Evolutionary conservation across 2,888 invertebrate species (phyloP), one percentile per base, ranked within the genome.

Genomic region (Hydropsyche betteni): DNA sequence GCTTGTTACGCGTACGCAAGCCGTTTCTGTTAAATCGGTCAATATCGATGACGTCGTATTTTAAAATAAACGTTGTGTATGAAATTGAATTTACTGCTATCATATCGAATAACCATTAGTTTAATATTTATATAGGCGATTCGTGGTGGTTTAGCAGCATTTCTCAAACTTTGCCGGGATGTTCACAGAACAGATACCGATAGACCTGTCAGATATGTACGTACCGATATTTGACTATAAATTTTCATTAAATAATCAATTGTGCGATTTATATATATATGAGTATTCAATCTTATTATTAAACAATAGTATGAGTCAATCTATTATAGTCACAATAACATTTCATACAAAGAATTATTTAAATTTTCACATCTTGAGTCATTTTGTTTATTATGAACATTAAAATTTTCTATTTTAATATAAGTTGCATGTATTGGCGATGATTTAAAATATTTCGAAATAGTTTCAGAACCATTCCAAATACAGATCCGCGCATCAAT

Each of bases 11-110:
- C 44, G 44, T 44, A 10, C 24, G 58, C 5, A 16, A 16, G 16
- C 58, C 58, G 14, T 58, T 58, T 58, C 58, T 58, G 58, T 58
- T 58, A 24, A 58, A 24, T 58, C 16, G 58, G 58, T 58, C 58
- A 58, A 16, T 16, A 58, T 24, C 24, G 16, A 58, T 24, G 24
- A 58, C 44, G 58, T 24, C 16, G 58, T 8, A 24, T 16, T 58
- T 58, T 58, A 24, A 58, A 24, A 8, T 8, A 14, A 58, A 24
- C 14, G 58, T 58, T 58, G 8, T 24, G 58, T 58, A 58, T 58
- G 44, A 44, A 44, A 44, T 44, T 14, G 58, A 58, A 58, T 24
- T 58, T 16, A 16, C 24, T 8, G 58, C 16, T 8, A 58, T 16
- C 58, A 58, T 24, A 16, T 8, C 16, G 5, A 58, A 44, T 44